Conservation (phyloP, 1,140 invertebrate genomes). For the Formica selysi region DNA sequence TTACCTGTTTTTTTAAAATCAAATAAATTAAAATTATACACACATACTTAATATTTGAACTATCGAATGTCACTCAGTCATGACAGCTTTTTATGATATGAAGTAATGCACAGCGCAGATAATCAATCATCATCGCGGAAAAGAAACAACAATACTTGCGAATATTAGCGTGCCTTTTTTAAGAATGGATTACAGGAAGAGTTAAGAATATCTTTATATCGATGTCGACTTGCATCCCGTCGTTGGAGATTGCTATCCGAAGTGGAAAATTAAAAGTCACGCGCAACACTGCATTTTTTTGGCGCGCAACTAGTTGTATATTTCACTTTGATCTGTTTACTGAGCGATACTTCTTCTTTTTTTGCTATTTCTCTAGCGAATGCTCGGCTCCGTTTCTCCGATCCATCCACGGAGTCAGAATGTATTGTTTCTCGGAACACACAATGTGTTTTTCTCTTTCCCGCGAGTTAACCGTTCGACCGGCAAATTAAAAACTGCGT, state of each 20-base stretch:
- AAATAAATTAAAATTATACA: too few species aligned
- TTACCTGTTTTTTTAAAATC: too few species aligned
- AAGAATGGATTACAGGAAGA: background rate
- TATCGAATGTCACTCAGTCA: too few species aligned
- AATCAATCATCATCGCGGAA: too few species aligned
- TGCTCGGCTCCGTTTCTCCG: slow-evolving; percentile 35
- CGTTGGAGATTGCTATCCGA: slow-evolving; percentile 42
- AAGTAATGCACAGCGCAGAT: too few species aligned
- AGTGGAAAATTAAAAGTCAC: slow-evolving; percentile 63
- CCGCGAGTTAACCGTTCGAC: background rate
- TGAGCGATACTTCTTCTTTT: slow-evolving; percentile 10
- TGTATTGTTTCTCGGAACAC: slow-evolving; percentile 46
- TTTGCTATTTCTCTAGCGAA: slow-evolving; percentile 23
- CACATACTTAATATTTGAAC: too few species aligned
- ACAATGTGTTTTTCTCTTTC: background rate
- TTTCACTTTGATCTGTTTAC: slow-evolving; percentile 47
- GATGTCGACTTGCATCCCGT: slow-evolving; percentile 8
- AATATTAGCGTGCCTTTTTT: too few species aligned
- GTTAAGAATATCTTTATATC: slow-evolving; percentile 31
- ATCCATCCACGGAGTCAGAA: slow-evolving; percentile 26
- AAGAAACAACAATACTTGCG: too few species aligned
- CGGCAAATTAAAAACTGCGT: slow-evolving; percentile 51
- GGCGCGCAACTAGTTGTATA: slow-evolving; percentile 47
- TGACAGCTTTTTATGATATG: too few species aligned
- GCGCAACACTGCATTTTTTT: slow-evolving; percentile 23